phyloP scores from a whole-genome alignment of 1,140 invertebrate genomes.

The Drosophila gunungcola region DNA sequence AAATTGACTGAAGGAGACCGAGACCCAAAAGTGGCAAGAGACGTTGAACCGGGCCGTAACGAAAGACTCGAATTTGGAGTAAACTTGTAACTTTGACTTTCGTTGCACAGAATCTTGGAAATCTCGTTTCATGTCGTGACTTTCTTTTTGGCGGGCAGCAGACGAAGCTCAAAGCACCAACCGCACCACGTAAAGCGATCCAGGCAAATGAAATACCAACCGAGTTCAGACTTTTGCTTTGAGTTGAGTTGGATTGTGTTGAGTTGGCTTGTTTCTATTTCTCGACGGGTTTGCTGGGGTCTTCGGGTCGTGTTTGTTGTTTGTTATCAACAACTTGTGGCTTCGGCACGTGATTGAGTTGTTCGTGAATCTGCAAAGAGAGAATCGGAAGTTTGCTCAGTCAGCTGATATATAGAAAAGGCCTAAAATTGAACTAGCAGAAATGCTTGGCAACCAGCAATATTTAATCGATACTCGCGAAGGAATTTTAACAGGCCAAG shows the following conservation, averaged over 20 bases:
- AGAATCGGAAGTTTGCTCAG: slow-evolving; percentile 1
- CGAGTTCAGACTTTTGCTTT: slow-evolving; percentile 20
- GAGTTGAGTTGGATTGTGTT: slow-evolving; percentile 33
- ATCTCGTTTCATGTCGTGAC: slow-evolving; percentile 81
- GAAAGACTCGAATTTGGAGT: slow-evolving; percentile 57
- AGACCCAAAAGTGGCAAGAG: slow-evolving; percentile 26
- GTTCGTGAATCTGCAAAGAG: slow-evolving; percentile 28
- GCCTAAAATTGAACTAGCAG: too few species aligned
- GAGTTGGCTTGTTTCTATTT: slow-evolving; percentile 47
- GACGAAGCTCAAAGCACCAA: slow-evolving; percentile 44
- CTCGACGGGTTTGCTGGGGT: slow-evolving; percentile 33
- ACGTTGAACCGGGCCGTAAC: slow-evolving; percentile 67
- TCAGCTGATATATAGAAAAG: slow-evolving; percentile 2
- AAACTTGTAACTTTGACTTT: slow-evolving; percentile 83
- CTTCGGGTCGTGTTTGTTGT: slow-evolving; percentile 29
- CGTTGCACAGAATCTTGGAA: slow-evolving; percentile 83
- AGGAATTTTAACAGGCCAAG: not conserved
- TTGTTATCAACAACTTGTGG: slow-evolving; percentile 49
- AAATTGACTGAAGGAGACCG: slow-evolving; percentile 4
- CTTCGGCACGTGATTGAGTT: slow-evolving; percentile 51
- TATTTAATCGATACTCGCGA: slow-evolving; percentile 53
- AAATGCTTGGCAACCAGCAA: slow-evolving; percentile 7
- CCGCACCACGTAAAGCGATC: slow-evolving; percentile 63
- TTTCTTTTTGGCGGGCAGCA: slow-evolving; percentile 72
- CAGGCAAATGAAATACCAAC: slow-evolving; percentile 70